These are phyloP conservation scores for Bos javanicus DNA, from an alignment of 2,113 vertebrate genomes.

Conservation along the genomic window DNA sequence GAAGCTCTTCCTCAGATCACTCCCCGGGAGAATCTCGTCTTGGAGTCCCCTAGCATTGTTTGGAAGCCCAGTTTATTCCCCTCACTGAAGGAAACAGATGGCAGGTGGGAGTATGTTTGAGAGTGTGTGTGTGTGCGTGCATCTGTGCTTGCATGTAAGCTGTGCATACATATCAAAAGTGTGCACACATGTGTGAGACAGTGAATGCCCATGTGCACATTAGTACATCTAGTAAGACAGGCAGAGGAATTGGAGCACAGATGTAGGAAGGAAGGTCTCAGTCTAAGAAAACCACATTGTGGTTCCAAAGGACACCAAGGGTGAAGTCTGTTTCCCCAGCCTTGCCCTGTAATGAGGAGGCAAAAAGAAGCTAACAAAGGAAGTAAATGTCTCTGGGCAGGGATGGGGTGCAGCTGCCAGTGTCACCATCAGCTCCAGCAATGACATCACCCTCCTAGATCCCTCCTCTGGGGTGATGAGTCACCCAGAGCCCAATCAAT, in stretches of 20 bases:
- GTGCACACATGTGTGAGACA: slow-evolving; percentile 26
- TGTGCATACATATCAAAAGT: not conserved
- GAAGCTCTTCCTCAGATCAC: not conserved
- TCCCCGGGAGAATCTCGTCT: not conserved
- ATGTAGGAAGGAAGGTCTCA: not conserved
- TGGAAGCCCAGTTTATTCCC: not conserved
- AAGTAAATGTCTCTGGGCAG: not conserved
- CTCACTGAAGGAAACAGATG: slow-evolving; percentile 22
- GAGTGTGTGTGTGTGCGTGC: not conserved
- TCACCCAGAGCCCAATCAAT: slow-evolving; percentile 41
- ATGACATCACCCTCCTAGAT: slow-evolving; percentile 46
- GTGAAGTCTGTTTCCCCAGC: slow-evolving; percentile 15
- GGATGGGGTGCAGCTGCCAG: not conserved
- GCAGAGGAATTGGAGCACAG: not conserved
- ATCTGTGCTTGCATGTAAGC: not conserved
- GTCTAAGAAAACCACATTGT: slow-evolving; percentile 1
- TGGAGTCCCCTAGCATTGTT: not conserved
- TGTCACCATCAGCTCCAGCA: not conserved
- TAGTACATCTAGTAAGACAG: not conserved
- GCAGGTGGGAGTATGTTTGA: slow-evolving; percentile 2
- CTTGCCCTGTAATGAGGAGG: not conserved
- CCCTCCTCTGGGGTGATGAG: slow-evolving; percentile 10
- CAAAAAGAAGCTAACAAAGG: not conserved
- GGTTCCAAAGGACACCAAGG: slow-evolving; percentile 25
- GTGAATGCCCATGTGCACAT: not conserved